Conservation (phyloP, 2,888 invertebrate species). For the Eupeodes luniger region DNA sequence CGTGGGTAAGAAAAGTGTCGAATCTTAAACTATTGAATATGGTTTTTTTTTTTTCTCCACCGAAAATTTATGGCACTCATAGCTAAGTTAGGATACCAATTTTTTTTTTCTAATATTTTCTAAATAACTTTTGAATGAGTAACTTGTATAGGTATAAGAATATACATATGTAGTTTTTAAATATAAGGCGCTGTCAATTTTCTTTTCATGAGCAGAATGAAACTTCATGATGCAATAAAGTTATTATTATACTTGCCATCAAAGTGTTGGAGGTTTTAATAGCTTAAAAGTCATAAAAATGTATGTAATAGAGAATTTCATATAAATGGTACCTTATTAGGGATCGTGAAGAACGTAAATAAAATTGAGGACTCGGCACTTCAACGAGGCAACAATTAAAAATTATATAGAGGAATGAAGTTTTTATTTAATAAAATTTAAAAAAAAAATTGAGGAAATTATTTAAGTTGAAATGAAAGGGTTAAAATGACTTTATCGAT, state of each 20-base stretch:
- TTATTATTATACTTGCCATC: not conserved
- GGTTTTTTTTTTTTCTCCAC: not conserved
- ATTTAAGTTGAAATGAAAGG: no score
- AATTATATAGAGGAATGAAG: not conserved
- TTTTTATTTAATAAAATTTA: no score
- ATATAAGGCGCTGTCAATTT: not conserved
- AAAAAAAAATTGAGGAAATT: no score
- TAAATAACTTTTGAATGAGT: not conserved
- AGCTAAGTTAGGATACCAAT: no score
- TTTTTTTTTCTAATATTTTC: not conserved
- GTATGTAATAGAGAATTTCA: not conserved
- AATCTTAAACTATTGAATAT: conserved; percentile 15
- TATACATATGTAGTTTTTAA: not conserved
- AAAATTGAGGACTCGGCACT: not conserved
- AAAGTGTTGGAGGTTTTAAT: conserved; percentile 6
- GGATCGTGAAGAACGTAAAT: not conserved
- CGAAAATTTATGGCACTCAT: conserved; percentile 22
- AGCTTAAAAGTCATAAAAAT: conserved; percentile 1
- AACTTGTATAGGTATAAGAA: not conserved
- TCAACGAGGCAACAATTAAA: not conserved
- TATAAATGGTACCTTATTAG: not conserved
- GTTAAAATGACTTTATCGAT: no score
- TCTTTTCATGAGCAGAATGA: not conserved
- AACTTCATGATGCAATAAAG: conserved; percentile 14
- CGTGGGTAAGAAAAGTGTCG: conserved; percentile 27